Evolutionary conservation across 1,140 invertebrate species (phyloP).

Genomic region (Lamellibrachia luymesi): DNA sequence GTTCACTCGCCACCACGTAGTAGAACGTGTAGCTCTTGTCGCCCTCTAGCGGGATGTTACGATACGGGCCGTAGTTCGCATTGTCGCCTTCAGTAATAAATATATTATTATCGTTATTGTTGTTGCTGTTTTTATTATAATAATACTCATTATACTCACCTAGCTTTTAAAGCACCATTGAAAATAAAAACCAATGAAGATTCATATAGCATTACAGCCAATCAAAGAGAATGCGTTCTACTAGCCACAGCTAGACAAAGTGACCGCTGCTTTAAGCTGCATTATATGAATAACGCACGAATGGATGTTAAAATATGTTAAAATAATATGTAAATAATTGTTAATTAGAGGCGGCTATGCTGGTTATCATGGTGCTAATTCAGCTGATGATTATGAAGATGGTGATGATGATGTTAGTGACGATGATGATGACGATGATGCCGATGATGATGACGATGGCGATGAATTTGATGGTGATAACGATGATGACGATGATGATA

Average conservation of each 20-base stretch:
- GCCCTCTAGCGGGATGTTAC: slow-evolving; percentile 36
- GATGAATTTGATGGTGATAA: not conserved
- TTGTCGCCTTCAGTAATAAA: slow-evolving; percentile 33
- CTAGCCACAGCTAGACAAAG: too few relatives aligned
- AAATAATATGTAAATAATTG: too few relatives aligned
- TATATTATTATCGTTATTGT: not conserved
- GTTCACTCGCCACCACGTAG: slow-evolving; percentile 40
- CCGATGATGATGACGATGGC: not conserved
- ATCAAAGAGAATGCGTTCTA: too few relatives aligned
- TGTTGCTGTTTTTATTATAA: too few relatives aligned
- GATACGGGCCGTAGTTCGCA: slow-evolving; percentile 30
- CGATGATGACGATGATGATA: not conserved
- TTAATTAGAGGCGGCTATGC: too few relatives aligned
- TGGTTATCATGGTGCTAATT: too few relatives aligned
- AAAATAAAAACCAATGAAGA: too few relatives aligned
- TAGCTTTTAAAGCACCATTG: too few relatives aligned
- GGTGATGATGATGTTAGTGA: not conserved
- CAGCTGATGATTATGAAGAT: not conserved
- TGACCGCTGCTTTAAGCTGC: too few relatives aligned
- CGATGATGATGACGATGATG: not conserved
- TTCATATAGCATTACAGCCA: too few relatives aligned
- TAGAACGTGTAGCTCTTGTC: slow-evolving; percentile 40
- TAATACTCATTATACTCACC: not conserved
- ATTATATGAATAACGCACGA: too few relatives aligned
- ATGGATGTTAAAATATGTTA: too few relatives aligned